These are phyloP conservation scores for Aleiodes testaceus DNA, from an alignment of 2,888 invertebrate species.

Conservation along the genomic window DNA sequence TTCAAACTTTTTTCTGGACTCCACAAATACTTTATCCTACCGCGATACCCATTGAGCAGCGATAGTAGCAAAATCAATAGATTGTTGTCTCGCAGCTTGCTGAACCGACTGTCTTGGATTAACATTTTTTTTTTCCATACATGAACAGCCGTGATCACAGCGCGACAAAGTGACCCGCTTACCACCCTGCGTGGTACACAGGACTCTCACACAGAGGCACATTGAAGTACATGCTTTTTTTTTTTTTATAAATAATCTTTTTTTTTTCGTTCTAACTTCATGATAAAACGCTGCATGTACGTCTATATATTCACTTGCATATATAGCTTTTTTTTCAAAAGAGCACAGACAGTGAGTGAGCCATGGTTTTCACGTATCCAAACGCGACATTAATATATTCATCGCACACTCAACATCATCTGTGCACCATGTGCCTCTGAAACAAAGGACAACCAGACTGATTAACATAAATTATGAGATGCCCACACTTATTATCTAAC, in stretches of 20 bases:
- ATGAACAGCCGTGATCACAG: constrained; percentile 67
- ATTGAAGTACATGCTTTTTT: constrained; percentile 62
- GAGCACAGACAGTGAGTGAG: constrained; percentile 72
- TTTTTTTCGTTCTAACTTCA: constrained; percentile 36
- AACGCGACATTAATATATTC: constrained; percentile 49
- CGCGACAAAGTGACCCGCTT: constrained; percentile 65
- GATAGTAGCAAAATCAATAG: constrained; percentile 72
- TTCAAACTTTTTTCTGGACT: constrained; percentile 12
- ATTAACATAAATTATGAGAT: constrained; percentile 71
- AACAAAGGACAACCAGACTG: constrained; percentile 79
- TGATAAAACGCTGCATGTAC: constrained; percentile 57
- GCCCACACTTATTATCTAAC: constrained; percentile 63
- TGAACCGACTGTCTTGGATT: constrained; percentile 50
- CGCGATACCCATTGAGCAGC: constrained; percentile 67
- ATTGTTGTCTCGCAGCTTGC: constrained; percentile 71
- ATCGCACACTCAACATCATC: constrained; percentile 72
- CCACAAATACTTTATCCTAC: constrained; percentile 21
- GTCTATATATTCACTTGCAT: constrained; percentile 64
- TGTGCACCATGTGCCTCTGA: constrained; percentile 87
- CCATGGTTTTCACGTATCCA: constrained; percentile 59
- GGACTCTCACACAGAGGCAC: constrained; percentile 69
- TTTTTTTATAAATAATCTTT: constrained; percentile 1
- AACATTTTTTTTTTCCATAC: constrained; percentile 46
- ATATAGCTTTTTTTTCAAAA: constrained; percentile 61
- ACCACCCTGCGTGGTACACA: constrained; percentile 68